phyloP scores from a whole-genome alignment of 92 coral and sea anemone genomes.

The Zoanthus sansibaricus region DNA sequence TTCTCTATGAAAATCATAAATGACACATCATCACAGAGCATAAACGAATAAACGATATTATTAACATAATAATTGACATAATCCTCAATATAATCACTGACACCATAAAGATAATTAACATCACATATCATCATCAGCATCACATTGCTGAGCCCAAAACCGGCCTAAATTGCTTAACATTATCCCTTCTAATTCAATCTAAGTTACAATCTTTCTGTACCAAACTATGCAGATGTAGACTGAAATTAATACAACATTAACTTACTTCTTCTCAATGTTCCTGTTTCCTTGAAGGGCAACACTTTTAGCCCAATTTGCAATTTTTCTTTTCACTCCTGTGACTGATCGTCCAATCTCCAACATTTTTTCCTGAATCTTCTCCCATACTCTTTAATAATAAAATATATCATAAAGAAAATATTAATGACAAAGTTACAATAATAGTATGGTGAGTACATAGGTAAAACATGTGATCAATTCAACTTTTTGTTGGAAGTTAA shows the following conservation, averaged over 20 bases:
- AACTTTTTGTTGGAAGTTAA: too few species aligned
- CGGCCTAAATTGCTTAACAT: not conserved
- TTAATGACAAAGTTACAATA: too few species aligned
- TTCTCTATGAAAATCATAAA: too few species aligned
- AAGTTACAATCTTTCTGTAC: not conserved
- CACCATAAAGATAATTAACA: not conserved
- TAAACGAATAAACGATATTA: too few species aligned
- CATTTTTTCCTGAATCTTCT: slow-evolving; percentile 94
- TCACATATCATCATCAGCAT: not conserved
- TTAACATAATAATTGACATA: not conserved
- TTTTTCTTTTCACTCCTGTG: slow-evolving; percentile 86
- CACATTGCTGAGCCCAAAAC: not conserved
- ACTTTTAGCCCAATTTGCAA: slow-evolving; percentile 91
- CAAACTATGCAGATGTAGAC: not conserved
- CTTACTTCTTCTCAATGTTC: slow-evolving; percentile 89
- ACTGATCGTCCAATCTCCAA: slow-evolving; percentile 76
- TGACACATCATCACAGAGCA: too few species aligned
- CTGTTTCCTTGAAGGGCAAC: slow-evolving; percentile 86
- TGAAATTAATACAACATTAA: not conserved
- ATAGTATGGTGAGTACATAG: too few species aligned
- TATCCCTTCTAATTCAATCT: not conserved
- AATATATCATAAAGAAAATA: too few species aligned
- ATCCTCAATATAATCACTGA: not conserved
- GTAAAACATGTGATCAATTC: not conserved
- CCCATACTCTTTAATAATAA: slow-evolving; percentile 78